Base-by-base conservation (phyloP, 2,113 vertebrate genomes). In the Myrmecophaga tridactyla region DNA sequence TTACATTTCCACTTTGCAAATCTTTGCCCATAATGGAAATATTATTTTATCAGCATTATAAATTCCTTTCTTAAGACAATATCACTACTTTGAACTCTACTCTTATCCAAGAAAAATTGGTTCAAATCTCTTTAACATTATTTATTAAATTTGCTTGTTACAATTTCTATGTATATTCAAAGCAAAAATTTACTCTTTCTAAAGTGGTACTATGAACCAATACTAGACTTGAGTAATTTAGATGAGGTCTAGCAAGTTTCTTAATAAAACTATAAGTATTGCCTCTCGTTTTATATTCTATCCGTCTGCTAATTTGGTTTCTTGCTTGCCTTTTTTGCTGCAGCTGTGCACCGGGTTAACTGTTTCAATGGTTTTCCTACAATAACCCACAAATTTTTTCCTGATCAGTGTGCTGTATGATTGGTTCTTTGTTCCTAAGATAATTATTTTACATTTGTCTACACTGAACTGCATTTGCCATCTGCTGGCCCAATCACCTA, bases 401-500 rank as follows among this genome's bases (percentile, higher is more conserved):
- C 98, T 98, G 98, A 98, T 98, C 98, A 98, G 97, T 91, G 97
- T 98, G 97, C 98, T 98, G 98, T 98, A 98, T 98, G 98, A 98
- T 98, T 98, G 95, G 98, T 98, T 98, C 98, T 98, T 98, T 98
- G 97, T 98, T 98, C 97, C 98, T 98, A 98, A 98, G 98, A 98
- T 98, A 98, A 98, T 98, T 98, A 98, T 98, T 98, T 98, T 97
- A 98, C 98, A 98, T 98, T 98, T 98, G 98, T 98, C 98, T 98
- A 98, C 97, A 98, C 97, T 98, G 98, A 98, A 97, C 97, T 20
- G 46, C 34, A 13, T 97, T 98, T 98, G 98, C 98, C 98, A 98
- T 98, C 98, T 98, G 98, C 96, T 98, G 97, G 98, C 98, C 97
- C 96, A 98, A 97, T 97, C 98, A 98, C 97, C 98, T 98, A 98